Evolutionary conservation across 2,113 vertebrate species (phyloP), one percentile per base, ranked within the genome.

Genomic region (Prochilodus magdalenae): DNA sequence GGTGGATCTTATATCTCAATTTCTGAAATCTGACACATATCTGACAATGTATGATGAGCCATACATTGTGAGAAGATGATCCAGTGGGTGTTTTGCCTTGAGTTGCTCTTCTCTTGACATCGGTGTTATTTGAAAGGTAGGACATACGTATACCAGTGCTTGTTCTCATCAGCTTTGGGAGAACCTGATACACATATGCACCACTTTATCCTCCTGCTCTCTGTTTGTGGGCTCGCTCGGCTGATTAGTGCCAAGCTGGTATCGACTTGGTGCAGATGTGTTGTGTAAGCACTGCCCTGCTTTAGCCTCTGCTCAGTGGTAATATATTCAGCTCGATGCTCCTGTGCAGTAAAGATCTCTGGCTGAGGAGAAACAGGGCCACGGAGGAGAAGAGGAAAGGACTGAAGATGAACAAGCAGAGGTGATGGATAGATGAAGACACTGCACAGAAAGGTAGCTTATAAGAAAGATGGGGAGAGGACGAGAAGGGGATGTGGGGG

Each of bases 401-500:
- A 36, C 7, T 4, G 11, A 5, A 47, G 6, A 44, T 18, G 69
- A 30, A 70, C 40, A 15, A 22, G 29, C n/a, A 27, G 27, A 26
- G 73, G 16, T 69, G 53, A 70, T 55, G 44, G 29, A 30, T 72
- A 40, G 30, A 71, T 47, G 30, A 72, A 33, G 26, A 27, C 65
- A 22, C 55, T 81, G 3, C 30, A 55, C 18, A 8, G 14, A 49
- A 71, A 71, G 29, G 16, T 60, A 70, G 36, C 36, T 36, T n/a
- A 7, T 75, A 63, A 71, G 36, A 33, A 70, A 55, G 66, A 80
- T 79, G 36, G 55, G 80, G 62, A 44, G 77, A 62, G 60, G 70
- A 77, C 44, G 63, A 70, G 2, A 22, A 33, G 30, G 26, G 75
- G 67, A 40, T 88, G 83, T 80, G 79, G 88, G 89, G 87, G 91